Percentiles rank a stretch among this genome's conserved stretches.
Conservation (phyloP, 2,888 invertebrate species). For the Drosophila parthenogenetica region DNA sequence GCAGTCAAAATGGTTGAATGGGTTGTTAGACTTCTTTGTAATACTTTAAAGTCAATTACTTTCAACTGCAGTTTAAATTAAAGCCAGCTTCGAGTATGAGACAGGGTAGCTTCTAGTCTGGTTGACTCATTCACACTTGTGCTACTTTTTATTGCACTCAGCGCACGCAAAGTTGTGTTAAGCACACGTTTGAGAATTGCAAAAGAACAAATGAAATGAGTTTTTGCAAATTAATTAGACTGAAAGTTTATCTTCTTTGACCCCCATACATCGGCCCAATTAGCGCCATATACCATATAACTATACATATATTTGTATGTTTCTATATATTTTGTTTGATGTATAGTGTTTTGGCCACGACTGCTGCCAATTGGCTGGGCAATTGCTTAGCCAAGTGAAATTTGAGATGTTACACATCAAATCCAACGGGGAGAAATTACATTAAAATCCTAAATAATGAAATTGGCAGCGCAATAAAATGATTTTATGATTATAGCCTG, state of each 20-base stretch:
- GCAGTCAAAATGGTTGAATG: background rate
- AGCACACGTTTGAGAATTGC: slow-evolving; percentile 63
- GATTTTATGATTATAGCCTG: slow-evolving; percentile 72
- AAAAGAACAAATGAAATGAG: slow-evolving; percentile 37
- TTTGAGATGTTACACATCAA: slow-evolving; percentile 38
- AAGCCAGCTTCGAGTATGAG: too few species aligned
- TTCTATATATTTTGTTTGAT: background rate
- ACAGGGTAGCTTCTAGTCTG: background rate
- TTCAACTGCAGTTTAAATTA: too few species aligned
- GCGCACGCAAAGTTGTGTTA: slow-evolving; percentile 59
- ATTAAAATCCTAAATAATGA: slow-evolving; percentile 77
- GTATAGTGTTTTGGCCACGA: slow-evolving; percentile 15
- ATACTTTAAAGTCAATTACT: background rate
- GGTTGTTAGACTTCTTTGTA: background rate
- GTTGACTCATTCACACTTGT: background rate
- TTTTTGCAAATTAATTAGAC: slow-evolving; percentile 67
- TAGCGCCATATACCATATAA: slow-evolving; percentile 1
- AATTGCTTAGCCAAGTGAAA: slow-evolving; percentile 41
- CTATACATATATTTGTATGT: background rate
- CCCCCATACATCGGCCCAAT: slow-evolving; percentile 4
- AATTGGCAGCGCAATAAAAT: slow-evolving; percentile 76
- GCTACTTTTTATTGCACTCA: slow-evolving; percentile 28
- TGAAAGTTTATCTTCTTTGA: slow-evolving; percentile 27
- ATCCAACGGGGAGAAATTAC: slow-evolving; percentile 64
- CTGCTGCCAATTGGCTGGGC: slow-evolving; percentile 39